Evolutionary conservation across 2,113 vertebrate species (phyloP).

Genomic region (Bambusicola thoracicus): DNA sequence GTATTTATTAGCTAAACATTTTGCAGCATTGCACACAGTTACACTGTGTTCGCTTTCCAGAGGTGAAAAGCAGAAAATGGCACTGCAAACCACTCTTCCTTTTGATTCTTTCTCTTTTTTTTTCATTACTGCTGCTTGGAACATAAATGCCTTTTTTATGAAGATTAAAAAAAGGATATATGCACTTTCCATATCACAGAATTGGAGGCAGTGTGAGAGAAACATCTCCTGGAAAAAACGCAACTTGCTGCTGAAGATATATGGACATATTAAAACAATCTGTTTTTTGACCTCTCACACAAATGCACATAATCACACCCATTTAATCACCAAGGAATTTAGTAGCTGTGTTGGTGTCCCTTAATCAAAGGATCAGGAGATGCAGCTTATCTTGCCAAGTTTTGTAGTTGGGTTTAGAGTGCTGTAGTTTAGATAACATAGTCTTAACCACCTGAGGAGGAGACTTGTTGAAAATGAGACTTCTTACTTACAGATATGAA

Average conservation of each 20-base stretch:
- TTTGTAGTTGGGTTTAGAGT: background rate
- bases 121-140: conserved; percentile 21
- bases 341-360: background rate
- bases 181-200: background rate
- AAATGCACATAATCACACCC: accelerated
- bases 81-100: background rate
- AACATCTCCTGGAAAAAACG: background rate
- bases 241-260: background rate
- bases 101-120: conserved; percentile 36
- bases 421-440: background rate
- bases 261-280: background rate
- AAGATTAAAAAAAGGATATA: background rate
- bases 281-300: background rate
- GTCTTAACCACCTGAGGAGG: accelerated
- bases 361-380: background rate
- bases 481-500: background rate
- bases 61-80: conserved; percentile 51
- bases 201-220: conserved; percentile 4
- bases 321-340: background rate
- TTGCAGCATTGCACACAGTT: background rate
- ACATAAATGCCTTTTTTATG: conserved; percentile 15
- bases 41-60: background rate
- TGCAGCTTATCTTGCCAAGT: background rate
- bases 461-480: background rate
- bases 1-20: conserved; percentile 69